Conservation (phyloP, 2,797 vertebrate species). For the Dromococcyx pavoninus region DNA sequence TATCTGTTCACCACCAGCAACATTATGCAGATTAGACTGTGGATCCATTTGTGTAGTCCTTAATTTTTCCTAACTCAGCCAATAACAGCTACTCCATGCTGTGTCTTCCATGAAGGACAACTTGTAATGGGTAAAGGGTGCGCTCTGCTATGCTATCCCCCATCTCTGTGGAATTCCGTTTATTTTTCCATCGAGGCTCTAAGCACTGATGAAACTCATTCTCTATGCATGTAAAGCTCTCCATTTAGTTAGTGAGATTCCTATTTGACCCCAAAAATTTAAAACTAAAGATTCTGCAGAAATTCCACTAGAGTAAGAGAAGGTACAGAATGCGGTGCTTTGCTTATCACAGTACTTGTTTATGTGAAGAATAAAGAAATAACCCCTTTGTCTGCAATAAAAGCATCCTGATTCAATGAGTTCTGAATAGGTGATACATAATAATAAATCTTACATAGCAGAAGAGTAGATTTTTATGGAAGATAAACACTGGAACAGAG, state of each 20-base stretch:
- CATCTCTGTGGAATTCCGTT: background rate
- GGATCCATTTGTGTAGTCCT: background rate
- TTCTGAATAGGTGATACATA: slow-evolving; percentile 38
- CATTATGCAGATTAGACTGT: background rate
- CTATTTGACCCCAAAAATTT: background rate
- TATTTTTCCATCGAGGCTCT: background rate
- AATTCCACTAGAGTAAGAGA: background rate
- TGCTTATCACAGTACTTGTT: slow-evolving; percentile 2
- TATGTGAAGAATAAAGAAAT: slow-evolving; percentile 37
- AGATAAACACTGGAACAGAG: slow-evolving; percentile 41
- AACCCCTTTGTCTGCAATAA: slow-evolving; percentile 46
- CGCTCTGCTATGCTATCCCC: accelerated
- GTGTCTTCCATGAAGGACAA: background rate
- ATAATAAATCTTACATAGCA: slow-evolving; percentile 23
- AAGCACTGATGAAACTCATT: background rate
- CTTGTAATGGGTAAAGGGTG: background rate
- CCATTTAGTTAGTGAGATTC: background rate
- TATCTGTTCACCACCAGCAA: background rate
- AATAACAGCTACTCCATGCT: background rate
- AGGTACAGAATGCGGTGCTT: background rate
- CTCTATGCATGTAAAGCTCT: background rate
- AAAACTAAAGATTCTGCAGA: background rate
- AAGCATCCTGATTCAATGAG: background rate
- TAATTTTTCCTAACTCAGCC: background rate
- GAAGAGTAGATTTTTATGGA: slow-evolving; percentile 46